phyloP scores from a whole-genome alignment of 1,140 invertebrate species.

The Solen grandis region DNA sequence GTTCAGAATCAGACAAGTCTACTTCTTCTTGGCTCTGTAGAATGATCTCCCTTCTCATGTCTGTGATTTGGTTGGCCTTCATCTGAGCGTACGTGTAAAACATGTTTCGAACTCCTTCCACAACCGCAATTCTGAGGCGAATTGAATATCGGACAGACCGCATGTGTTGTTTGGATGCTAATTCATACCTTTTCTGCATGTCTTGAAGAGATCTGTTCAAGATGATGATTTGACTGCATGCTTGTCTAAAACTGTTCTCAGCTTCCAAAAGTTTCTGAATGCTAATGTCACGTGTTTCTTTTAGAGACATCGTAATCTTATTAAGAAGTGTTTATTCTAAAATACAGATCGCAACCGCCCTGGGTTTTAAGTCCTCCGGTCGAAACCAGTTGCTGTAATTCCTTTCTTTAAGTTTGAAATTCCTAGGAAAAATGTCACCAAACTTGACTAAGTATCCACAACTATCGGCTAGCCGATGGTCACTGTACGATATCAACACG shows the following conservation, averaged over 20 bases:
- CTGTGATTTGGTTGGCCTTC: constrained; percentile 69
- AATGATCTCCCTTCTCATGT: constrained; percentile 63
- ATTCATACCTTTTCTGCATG: constrained; percentile 68
- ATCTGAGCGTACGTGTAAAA: constrained; percentile 71
- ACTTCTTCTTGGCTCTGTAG: constrained; percentile 32
- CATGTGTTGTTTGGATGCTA: constrained; percentile 65
- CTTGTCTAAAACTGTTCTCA: constrained; percentile 64
- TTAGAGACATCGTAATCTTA: background rate
- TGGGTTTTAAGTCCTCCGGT: no score
- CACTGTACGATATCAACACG: no score
- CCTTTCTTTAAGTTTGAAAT: background rate
- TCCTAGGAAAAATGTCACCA: background rate
- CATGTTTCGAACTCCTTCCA: constrained; percentile 75
- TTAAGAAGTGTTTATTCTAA: background rate
- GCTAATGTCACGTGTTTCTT: background rate
- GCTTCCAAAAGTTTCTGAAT: constrained; percentile 56
- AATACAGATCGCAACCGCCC: background rate
- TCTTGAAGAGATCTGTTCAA: constrained; percentile 68
- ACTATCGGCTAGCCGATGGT: no score
- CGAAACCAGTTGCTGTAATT: background rate
- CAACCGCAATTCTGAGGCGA: constrained; percentile 70
- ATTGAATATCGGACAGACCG: constrained; percentile 71
- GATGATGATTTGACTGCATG: constrained; percentile 70
- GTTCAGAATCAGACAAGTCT: constrained; percentile 11
- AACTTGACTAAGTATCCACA: background rate